Conservation (phyloP, 2,113 vertebrate genomes). For the Otocyon megalotis region DNA sequence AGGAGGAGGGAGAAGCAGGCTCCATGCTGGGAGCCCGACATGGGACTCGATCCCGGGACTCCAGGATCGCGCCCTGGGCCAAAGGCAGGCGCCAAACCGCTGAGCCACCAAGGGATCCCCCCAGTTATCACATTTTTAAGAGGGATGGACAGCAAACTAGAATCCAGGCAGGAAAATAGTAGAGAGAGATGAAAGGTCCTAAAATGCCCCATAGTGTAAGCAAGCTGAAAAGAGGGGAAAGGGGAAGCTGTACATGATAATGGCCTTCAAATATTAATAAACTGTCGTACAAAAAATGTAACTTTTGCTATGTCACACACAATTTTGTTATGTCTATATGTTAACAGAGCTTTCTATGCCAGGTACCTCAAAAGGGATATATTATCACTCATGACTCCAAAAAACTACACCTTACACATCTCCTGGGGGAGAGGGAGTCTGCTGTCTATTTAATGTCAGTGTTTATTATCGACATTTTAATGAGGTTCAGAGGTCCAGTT, state of each 20-base stretch:
- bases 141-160: constrained; percentile 8
- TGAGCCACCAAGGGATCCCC: too few relatives aligned
- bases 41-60: too few relatives aligned
- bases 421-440: background rate
- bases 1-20: too few relatives aligned
- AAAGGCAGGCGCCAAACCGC: too few relatives aligned
- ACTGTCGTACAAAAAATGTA: background rate
- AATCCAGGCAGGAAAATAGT: background rate
- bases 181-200: background rate
- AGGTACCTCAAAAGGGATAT: constrained; percentile 18
- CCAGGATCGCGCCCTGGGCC: too few relatives aligned
- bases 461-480: constrained; percentile 26
- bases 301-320: background rate
- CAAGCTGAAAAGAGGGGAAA: background rate
- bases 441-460: background rate
- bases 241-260: background rate
- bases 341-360: constrained; percentile 17
- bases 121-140: constrained; percentile 21
- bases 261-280: constrained; percentile 58
- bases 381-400: constrained; percentile 11
- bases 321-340: background rate
- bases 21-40: too few relatives aligned
- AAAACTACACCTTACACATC: background rate
- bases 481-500: constrained; percentile 17
- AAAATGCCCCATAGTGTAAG: background rate